Conservation (phyloP, 2,797 vertebrate species). For the Poeciliopsis turneri region DNA sequence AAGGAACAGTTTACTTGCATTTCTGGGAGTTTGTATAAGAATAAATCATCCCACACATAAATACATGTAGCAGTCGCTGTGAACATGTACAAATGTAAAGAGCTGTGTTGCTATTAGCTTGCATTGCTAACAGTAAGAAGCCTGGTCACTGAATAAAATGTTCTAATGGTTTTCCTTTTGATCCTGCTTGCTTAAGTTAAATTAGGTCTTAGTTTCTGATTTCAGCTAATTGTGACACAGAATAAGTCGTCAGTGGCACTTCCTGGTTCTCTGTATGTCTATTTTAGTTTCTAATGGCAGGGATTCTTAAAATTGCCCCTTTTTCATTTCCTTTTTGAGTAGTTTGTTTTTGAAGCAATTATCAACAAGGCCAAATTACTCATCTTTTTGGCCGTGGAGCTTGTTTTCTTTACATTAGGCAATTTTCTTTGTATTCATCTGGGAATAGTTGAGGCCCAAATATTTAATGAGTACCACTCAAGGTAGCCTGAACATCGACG, state of each 20-base stretch:
- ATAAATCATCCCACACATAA: neutral
- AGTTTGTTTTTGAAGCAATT: neutral
- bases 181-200: neutral
- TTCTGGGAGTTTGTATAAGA: neutral
- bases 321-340: neutral
- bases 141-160: neutral
- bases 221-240: neutral
- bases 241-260: neutral
- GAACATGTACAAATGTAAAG: neutral
- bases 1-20: neutral
- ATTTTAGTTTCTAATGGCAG: neutral
- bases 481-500: neutral
- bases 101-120: neutral
- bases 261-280: neutral
- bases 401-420: neutral
- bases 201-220: neutral
- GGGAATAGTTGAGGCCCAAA: neutral
- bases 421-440: neutral
- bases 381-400: neutral
- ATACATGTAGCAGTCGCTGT: neutral
- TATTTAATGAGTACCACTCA: neutral
- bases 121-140: neutral
- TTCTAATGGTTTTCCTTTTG: neutral
- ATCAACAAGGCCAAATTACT: neutral
- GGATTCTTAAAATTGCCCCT: neutral